A percentile compares a stretch with the other conserved stretches of the same genome.
phyloP scores from a whole-genome alignment of 2,888 invertebrate species.

The Machimus atricapillus region DNA sequence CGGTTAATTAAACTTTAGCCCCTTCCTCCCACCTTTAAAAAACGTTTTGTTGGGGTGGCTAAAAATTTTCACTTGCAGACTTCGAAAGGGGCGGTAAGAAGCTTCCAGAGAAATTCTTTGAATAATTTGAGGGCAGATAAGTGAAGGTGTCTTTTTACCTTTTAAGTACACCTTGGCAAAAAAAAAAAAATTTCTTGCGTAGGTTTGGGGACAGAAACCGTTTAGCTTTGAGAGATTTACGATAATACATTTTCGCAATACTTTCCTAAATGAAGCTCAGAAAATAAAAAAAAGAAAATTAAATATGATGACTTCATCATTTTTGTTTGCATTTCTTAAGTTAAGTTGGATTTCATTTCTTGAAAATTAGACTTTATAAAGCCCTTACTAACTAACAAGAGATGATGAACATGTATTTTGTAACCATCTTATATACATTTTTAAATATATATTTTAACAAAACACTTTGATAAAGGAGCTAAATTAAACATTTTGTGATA shows the following conservation, averaged over 20 bases:
- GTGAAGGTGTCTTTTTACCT: background rate
- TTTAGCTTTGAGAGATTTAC: background rate
- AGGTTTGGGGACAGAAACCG: too few relatives aligned
- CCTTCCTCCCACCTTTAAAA: background rate
- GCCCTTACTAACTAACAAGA: too few relatives aligned
- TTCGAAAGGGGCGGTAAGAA: too few relatives aligned
- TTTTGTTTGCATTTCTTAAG: background rate
- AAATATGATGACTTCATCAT: background rate
- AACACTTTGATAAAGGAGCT: too few relatives aligned
- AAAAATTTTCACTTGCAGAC: background rate
- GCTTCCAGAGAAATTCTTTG: background rate
- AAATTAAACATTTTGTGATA: too few relatives aligned
- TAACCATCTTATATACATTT: too few relatives aligned
- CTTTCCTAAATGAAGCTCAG: background rate
- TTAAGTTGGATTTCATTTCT: background rate
- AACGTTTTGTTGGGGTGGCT: background rate
- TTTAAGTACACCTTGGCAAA: background rate
- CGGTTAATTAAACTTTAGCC: background rate
- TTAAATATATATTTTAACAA: too few relatives aligned
- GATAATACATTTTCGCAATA: background rate
- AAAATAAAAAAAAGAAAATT: too few relatives aligned
- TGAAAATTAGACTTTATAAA: background rate
- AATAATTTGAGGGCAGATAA: background rate
- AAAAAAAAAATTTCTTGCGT: background rate
- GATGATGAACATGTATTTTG: too few relatives aligned